A percentile compares a stretch with the other conserved stretches of the same genome.
phyloP scores from a whole-genome alignment of 2,113 vertebrate species.

The Pipra filicauda region DNA sequence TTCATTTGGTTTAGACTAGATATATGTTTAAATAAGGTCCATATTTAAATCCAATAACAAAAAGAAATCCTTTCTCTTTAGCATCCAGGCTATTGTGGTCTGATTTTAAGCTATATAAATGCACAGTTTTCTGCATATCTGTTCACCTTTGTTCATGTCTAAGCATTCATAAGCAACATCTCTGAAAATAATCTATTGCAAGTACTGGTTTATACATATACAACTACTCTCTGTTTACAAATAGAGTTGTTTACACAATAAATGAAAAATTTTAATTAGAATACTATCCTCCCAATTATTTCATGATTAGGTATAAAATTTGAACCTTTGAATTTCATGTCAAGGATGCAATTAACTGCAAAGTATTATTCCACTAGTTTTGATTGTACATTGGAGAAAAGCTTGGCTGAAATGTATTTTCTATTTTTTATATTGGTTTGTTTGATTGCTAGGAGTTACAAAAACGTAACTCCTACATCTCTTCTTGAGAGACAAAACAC shows the following conservation, averaged over 20 bases:
- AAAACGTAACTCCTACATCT: not conserved
- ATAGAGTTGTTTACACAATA: not conserved
- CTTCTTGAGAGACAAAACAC: not conserved
- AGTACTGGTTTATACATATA: not conserved
- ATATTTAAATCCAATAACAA: not conserved
- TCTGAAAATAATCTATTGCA: not conserved
- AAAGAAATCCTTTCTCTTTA: not conserved
- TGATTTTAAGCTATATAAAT: not conserved
- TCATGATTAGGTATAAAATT: not conserved
- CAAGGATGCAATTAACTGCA: not conserved
- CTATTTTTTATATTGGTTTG: not conserved
- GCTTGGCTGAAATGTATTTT: not conserved
- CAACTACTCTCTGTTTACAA: not conserved
- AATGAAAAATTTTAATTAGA: not conserved
- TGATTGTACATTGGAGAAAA: not conserved
- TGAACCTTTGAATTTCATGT: not conserved
- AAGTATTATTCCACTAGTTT: not conserved
- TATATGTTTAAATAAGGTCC: not conserved
- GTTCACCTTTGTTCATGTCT: not conserved
- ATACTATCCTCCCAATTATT: not conserved
- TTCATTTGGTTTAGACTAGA: not conserved
- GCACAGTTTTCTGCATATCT: not conserved
- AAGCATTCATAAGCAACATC: not conserved
- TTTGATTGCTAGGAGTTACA: not conserved
- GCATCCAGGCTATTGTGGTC: not conserved